Base-by-base conservation (phyloP, 1,140 invertebrate genomes). In the fruit fly (Drosophila melanogaster) region DNA sequence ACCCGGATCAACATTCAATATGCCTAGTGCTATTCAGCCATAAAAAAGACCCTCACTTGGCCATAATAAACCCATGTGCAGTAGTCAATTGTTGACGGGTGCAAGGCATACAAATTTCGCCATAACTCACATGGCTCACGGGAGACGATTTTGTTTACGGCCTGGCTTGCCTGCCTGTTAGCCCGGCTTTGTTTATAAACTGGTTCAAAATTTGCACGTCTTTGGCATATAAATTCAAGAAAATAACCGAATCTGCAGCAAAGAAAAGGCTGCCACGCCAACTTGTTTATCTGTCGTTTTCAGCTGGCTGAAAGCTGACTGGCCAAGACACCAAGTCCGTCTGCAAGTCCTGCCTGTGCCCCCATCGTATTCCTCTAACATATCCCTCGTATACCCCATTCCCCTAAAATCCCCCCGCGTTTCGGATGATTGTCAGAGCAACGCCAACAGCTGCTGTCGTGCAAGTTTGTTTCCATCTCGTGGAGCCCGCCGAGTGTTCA, bases 171-270 rank as follows among this genome's bases (percentile, higher is more conserved):
- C 66, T 33, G 6, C 33, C 33, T 33, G 37, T 30, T 30, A 14
- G 37, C 53, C 60, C 60, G 73, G 83, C 74, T 77, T 89, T 86
- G 80, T 81, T 89, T 87, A 81, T 81, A 76, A 86, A 86, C 83
- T 86, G 79, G 84, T 87, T 83, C 84, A 86, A 89, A 87, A 77
- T 79, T 83, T 76, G 83, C 83, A 86, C 83, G 83, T 83, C 83
- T 86, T 56, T 78, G 79, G 76, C 79, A 83, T 65, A 84, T 81
- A 81, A 80, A 79, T 79, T 54, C 51, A 56, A 56, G 65, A 70
- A 46, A 69, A 41, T 70, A 70, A 35, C 64, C 66, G 6, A 71
- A 71, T 70, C 43, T 56, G 44, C 37, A 44, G 8, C 33, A 62
- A 59, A 57, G 64, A 66, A 72, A 49, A 41, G 35, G 40, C 40